Conservation (phyloP, 2,797 vertebrate species). For the Lacerta viridis region DNA sequence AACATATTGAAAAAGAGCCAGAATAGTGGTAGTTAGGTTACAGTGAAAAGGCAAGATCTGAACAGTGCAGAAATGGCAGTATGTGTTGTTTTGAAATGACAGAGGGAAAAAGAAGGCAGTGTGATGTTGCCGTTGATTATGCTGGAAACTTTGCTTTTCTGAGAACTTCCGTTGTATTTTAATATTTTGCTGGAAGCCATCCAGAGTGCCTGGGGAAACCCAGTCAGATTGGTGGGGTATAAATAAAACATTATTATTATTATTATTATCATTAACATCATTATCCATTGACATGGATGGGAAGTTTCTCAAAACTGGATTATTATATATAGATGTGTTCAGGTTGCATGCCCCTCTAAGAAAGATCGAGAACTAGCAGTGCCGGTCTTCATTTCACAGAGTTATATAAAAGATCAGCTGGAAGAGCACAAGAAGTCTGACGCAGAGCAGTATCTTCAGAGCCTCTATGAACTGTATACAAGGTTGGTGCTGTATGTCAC, state of each 20-base stretch:
- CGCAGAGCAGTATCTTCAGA: conserved; percentile 97
- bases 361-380: no score
- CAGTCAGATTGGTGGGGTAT: no score
- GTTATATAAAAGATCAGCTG: conserved; percentile 92
- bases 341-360: neutral
- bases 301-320: neutral
- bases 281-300: neutral
- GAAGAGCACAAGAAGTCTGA: conserved; percentile 93
- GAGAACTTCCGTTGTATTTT: neutral
- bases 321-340: neutral
- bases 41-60: neutral
- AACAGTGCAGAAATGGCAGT: neutral
- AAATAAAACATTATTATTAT: no score
- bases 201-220: no score
- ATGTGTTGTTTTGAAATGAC: no score
- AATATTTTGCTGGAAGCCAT: no score
- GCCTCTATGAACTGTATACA: conserved; percentile 96
- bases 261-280: no score
- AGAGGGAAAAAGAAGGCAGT: no score
- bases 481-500: conserved; percentile 81
- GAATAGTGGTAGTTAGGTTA: neutral
- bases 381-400: conserved; percentile 79
- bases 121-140: neutral
- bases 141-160: neutral
- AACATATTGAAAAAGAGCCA: neutral